These are phyloP conservation scores for Emydura subglobosa DNA, from an alignment of 2,113 vertebrate species.

Conservation along the genomic window DNA sequence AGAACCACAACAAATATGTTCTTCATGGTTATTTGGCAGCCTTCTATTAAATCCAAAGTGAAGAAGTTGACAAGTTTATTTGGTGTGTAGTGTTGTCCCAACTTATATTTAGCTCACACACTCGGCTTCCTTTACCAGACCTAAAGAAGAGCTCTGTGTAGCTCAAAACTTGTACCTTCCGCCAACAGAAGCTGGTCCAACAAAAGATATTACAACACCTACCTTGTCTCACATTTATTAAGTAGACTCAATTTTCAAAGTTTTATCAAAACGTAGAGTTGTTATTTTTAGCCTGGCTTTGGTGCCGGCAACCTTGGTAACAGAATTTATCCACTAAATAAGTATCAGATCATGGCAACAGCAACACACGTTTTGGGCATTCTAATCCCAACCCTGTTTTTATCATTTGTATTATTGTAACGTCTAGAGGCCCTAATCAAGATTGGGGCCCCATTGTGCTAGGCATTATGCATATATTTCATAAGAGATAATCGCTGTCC, in stretches of 20 bases:
- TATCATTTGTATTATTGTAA: background rate
- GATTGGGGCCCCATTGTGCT: background rate
- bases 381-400: background rate
- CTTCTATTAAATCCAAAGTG: slow-evolving; percentile 44
- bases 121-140: background rate
- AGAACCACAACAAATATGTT: slow-evolving; percentile 45
- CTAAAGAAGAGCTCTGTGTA: background rate
- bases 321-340: background rate
- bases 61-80: slow-evolving; percentile 38
- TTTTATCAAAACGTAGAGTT: background rate
- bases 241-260: background rate
- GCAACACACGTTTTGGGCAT: background rate
- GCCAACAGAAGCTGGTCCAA: background rate
- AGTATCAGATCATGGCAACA: background rate
- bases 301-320: slow-evolving; percentile 7
- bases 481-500: background rate
- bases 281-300: slow-evolving; percentile 3
- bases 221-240: background rate
- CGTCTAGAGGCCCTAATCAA: background rate
- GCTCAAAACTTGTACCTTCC: background rate
- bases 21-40: slow-evolving; percentile 60
- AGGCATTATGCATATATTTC: background rate
- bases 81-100: background rate
- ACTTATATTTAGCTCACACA: background rate
- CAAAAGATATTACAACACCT: background rate